phyloP scores from a whole-genome alignment of 2,113 vertebrate genomes.

The Mesoclemmys tuberculata region DNA sequence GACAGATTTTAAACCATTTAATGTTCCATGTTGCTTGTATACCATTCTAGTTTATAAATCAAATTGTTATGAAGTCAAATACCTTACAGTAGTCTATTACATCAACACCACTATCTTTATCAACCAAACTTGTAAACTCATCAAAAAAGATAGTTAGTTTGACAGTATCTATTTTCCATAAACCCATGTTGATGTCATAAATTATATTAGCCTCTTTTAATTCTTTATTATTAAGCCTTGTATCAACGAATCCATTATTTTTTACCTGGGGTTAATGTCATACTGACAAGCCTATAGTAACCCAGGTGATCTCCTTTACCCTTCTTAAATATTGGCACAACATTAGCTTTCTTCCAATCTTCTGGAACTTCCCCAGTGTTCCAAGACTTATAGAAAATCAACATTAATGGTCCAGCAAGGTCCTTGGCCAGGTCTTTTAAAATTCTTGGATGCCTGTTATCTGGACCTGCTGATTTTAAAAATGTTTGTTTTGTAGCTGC shows the following conservation, averaged over 20 bases:
- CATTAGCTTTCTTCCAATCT: neutral
- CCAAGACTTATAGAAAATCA: neutral
- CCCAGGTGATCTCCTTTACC: neutral
- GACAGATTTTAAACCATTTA: neutral
- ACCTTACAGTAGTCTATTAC: neutral
- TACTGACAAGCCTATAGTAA: neutral
- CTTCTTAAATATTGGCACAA: neutral
- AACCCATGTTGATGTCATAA: neutral
- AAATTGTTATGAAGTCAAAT: neutral
- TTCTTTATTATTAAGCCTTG: neutral
- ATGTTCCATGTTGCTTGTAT: neutral
- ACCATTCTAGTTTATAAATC: neutral
- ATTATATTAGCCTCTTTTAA: neutral
- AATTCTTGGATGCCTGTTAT: neutral
- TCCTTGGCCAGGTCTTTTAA: neutral
- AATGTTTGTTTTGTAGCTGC: neutral
- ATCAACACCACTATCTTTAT: neutral
- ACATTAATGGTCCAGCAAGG: neutral
- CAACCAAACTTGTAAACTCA: neutral
- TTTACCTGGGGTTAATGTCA: neutral
- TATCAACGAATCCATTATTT: neutral
- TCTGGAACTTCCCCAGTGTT: neutral
- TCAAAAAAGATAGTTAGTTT: neutral
- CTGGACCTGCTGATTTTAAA: neutral
- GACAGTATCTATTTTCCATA: neutral